Conservation (phyloP, 1,140 invertebrate species). For the Orussus abietinus region DNA sequence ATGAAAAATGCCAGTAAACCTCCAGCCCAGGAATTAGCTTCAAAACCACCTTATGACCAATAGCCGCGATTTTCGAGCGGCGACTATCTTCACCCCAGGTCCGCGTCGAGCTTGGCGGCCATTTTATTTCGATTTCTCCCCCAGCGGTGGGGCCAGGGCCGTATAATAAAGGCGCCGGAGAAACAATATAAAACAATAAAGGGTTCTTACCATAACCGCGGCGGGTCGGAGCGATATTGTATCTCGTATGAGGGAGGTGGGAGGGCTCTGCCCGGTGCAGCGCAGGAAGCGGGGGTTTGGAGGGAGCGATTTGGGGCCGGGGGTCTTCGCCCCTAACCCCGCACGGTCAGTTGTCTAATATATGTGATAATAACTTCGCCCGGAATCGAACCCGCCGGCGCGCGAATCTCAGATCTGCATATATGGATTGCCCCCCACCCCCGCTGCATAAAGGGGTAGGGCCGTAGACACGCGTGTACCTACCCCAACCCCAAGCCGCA, state of each 20-base stretch:
- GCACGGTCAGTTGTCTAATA: slow-evolving; percentile 42
- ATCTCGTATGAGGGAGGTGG: slow-evolving; percentile 28
- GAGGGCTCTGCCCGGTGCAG: slow-evolving; percentile 6
- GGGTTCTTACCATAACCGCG: slow-evolving; percentile 39
- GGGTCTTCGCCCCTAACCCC: slow-evolving; percentile 7
- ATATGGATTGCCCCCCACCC: slow-evolving; percentile 32
- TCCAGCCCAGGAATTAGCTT: too few relatives aligned
- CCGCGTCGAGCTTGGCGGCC: slow-evolving; percentile 18
- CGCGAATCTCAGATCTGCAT: slow-evolving; percentile 41
- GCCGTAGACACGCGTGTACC: slow-evolving; percentile 15
- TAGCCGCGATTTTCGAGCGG: too few relatives aligned
- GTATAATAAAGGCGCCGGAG: slow-evolving; percentile 32
- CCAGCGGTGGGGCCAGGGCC: slow-evolving; percentile 4
- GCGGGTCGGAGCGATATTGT: slow-evolving; percentile 31
- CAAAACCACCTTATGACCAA: too few relatives aligned
- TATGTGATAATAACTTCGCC: slow-evolving; percentile 46
- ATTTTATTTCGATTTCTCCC: slow-evolving; percentile 33
- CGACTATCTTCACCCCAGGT: too few relatives aligned
- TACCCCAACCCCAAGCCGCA: slow-evolving; percentile 19
- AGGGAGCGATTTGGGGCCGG: too few relatives aligned
- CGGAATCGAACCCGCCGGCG: slow-evolving; percentile 31
- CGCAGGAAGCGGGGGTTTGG: too few relatives aligned
- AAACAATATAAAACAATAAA: slow-evolving; percentile 49
- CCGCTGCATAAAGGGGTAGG: slow-evolving; percentile 16
- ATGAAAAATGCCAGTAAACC: slow-evolving; percentile 9